Conservation (phyloP, 2,797 vertebrate genomes). For the Gobionotothen gibberifrons region DNA sequence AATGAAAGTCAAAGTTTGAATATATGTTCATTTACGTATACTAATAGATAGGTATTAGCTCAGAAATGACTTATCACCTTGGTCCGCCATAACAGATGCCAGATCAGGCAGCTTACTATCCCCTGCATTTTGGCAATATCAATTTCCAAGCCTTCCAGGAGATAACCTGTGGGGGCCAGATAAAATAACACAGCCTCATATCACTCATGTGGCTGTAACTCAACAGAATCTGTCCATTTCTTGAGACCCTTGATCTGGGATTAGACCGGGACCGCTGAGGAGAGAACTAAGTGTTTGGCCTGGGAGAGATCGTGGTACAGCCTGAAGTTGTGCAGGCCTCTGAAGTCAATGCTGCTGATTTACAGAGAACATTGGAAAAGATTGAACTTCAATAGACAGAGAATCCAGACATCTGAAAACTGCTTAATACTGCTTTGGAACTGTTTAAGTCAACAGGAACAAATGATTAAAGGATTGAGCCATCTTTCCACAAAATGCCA, state of each 20-base stretch:
- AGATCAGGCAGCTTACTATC: neutral
- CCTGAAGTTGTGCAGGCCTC: conserved; percentile 52
- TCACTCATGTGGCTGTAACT: conserved; percentile 44
- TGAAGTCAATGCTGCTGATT: conserved; percentile 51
- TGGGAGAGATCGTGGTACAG: conserved; percentile 47
- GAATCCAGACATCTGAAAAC: conserved; percentile 15
- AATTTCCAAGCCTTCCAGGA: conserved; percentile 8
- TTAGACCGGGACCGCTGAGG: conserved; percentile 63
- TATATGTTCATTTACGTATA: no score
- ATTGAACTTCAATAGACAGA: conserved; percentile 19
- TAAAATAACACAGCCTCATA: conserved; percentile 26
- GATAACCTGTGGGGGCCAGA: conserved; percentile 30
- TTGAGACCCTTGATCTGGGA: conserved; percentile 75
- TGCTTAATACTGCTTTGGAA: neutral
- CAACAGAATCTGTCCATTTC: conserved; percentile 58
- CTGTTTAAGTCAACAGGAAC: neutral
- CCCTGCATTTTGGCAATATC: neutral
- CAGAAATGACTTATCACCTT: neutral
- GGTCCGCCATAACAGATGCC: neutral
- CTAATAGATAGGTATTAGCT: no score
- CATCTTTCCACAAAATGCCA: no score
- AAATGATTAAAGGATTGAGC: no score
- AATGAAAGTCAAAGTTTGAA: no score
- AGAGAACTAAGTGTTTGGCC: conserved; percentile 56
- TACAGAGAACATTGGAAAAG: conserved; percentile 24